Base-by-base conservation (phyloP, 1,140 invertebrate genomes). In the Hydropsyche tenuis region DNA sequence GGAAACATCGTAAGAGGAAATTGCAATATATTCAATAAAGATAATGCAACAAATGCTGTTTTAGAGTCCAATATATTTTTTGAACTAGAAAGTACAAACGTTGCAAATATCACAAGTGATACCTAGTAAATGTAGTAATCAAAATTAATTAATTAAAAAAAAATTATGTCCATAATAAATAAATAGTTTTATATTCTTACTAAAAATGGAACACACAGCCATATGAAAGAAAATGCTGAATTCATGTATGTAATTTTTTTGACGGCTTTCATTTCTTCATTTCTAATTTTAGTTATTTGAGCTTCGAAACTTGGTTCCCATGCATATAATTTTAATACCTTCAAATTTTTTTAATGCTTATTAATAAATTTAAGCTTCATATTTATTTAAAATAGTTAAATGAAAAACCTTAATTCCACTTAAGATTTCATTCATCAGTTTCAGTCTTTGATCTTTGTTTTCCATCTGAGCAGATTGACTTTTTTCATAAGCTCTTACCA, bases 11-110 rank as follows among this genome's bases (percentile, higher is more conserved):
- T 93, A 79, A 96, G 87, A 78, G 97, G 96, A 84, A 98, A 97
- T 80, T 96, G 90, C 78, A 99, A 90, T 79, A 99, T 96, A 86
- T 99, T 99, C 88, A 99, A 99, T 79, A 99, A 90, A 81, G 96
- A 94, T 78, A 99, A 88, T 77, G 97, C 95, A 74, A 99, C 97
- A 88, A 99, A 99, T 77, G 95, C 97, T 80, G 90, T 96, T 82
- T 90, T 88, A 78, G 96, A 92, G 83, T 96, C 92, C 80, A 99
- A 86, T 69, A 95, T 88, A 81, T 89, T 88, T 81, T 3, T 83
- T 81, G 93, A 90, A 83, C 93, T 92, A 80, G 92, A 88, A 82
- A 96, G 84, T 78, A 97, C 92, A 85, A 91, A 97, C 71, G 94
- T 94, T 78, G 92, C 92, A 85, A 99, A 99, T 79, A 95, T 94